phyloP scores from a whole-genome alignment of 2,113 vertebrate species.

The Brachyhypopomus occidentalis region DNA sequence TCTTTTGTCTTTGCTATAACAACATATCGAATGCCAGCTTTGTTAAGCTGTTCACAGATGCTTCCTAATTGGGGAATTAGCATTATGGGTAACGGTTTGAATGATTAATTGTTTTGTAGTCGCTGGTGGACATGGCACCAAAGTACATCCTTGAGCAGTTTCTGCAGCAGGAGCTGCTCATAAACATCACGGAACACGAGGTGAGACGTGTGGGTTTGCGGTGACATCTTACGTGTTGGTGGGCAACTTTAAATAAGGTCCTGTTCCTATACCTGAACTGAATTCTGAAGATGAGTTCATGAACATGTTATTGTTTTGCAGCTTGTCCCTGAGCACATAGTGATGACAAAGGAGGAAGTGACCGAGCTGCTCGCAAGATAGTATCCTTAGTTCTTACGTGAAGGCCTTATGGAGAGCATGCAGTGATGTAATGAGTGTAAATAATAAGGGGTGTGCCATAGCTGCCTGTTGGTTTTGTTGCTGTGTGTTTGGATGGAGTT shows the following conservation, averaged over 20 bases:
- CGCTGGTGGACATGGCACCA: conserved; percentile 96
- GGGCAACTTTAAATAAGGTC: too few species aligned
- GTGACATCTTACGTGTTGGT: too few species aligned
- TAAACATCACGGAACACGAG: conserved; percentile 97
- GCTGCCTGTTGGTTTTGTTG: background rate
- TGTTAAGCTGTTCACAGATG: background rate
- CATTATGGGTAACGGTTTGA: background rate
- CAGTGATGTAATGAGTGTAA: background rate
- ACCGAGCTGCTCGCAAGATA: conserved; percentile 90
- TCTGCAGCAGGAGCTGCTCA: conserved; percentile 89
- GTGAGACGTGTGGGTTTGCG: conserved; percentile 64
- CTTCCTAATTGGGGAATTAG: too few species aligned
- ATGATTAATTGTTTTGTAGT: conserved; percentile 68
- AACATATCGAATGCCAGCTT: background rate
- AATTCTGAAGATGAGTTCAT: background rate
- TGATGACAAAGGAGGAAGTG: conserved; percentile 98
- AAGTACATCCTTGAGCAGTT: conserved; percentile 98
- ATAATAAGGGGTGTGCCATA: background rate
- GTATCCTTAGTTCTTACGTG: conserved; percentile 81
- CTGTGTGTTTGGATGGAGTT: background rate
- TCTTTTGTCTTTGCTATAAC: too few species aligned
- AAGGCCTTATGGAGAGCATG: too few species aligned
- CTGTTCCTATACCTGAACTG: too few species aligned
- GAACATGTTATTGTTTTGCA: conserved; percentile 57
- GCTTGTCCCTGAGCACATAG: conserved; percentile 96